phyloP scores from a whole-genome alignment of 2,888 invertebrate genomes.

The Marasmarcha lunaedactyla region DNA sequence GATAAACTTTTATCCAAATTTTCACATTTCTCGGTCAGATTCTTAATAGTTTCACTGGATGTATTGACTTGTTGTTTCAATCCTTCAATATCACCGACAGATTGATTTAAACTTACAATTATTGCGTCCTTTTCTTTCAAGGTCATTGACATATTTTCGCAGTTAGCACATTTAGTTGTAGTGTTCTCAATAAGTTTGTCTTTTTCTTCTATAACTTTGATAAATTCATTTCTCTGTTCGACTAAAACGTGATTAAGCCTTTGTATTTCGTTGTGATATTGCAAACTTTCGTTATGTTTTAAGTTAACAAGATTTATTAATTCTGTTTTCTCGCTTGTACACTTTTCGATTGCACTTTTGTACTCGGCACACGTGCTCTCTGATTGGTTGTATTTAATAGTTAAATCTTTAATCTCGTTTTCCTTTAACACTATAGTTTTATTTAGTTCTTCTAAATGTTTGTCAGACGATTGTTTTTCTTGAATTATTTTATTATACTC shows the following conservation, averaged over 20 bases:
- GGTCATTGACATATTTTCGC: slow-evolving; percentile 32
- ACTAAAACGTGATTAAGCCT: slow-evolving; percentile 74
- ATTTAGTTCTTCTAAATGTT: slow-evolving; percentile 18
- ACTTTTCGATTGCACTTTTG: slow-evolving; percentile 32
- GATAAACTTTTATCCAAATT: slow-evolving; percentile 75
- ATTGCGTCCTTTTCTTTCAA: slow-evolving; percentile 52
- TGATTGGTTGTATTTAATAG: slow-evolving; percentile 14
- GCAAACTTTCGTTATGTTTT: slow-evolving; percentile 87
- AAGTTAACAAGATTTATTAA: slow-evolving; percentile 78
- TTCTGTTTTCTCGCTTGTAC: slow-evolving; percentile 73
- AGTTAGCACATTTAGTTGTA: slow-evolving; percentile 29
- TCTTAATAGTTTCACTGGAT: slow-evolving; percentile 67
- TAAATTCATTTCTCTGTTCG: slow-evolving; percentile 58
- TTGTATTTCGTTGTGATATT: slow-evolving; percentile 89
- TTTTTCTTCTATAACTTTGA: slow-evolving; percentile 38
- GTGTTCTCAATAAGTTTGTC: slow-evolving; percentile 26
- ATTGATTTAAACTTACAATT: slow-evolving; percentile 37
- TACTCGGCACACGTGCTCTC: slow-evolving; percentile 18
- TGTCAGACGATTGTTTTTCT: slow-evolving; percentile 23
- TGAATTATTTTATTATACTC: not conserved
- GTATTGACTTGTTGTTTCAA: slow-evolving; percentile 60
- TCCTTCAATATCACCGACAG: slow-evolving; percentile 30
- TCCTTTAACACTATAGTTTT: slow-evolving; percentile 25
- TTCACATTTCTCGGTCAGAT: slow-evolving; percentile 76
- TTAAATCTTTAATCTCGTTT: slow-evolving; percentile 27